A percentile compares a stretch with the other conserved stretches of the same genome.
These are phyloP conservation scores for Ictalurus furcatus DNA, from an alignment of 2,113 vertebrate species.

Conservation along the genomic window DNA sequence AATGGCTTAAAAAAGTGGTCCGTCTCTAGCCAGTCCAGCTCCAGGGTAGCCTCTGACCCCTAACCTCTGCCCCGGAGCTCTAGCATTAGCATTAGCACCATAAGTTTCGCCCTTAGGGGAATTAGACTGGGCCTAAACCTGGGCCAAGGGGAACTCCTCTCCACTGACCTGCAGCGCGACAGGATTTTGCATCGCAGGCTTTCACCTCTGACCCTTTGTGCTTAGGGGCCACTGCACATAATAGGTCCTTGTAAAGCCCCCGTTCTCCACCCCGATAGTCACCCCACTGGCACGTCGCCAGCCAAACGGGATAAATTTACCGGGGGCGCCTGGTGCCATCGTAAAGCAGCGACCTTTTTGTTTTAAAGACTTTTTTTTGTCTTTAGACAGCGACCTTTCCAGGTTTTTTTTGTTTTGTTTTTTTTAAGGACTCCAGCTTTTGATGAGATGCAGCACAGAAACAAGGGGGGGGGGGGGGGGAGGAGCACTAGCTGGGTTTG, in stretches of 20 bases:
- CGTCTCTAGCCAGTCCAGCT: slow-evolving; percentile 81
- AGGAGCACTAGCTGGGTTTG: slow-evolving; percentile 59
- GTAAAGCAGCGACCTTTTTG: slow-evolving; percentile 69
- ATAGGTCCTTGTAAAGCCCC: slow-evolving; percentile 58
- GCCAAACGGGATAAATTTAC: slow-evolving; percentile 69
- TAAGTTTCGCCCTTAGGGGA: slow-evolving; percentile 62
- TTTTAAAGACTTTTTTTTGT: slow-evolving; percentile 60
- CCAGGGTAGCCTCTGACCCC: slow-evolving; percentile 80
- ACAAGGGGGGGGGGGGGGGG: not conserved
- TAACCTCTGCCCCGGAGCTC: slow-evolving; percentile 85
- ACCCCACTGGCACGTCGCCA: slow-evolving; percentile 55
- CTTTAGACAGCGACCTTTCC: slow-evolving; percentile 34
- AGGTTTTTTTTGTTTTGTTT: not conserved
- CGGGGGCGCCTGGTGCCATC: slow-evolving; percentile 64
- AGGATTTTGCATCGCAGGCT: slow-evolving; percentile 82
- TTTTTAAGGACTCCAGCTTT: not conserved
- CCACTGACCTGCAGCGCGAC: slow-evolving; percentile 89
- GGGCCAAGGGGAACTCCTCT: slow-evolving; percentile 78
- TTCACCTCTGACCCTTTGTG: slow-evolving; percentile 76
- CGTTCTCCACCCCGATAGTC: slow-evolving; percentile 45
- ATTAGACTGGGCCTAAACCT: slow-evolving; percentile 70
- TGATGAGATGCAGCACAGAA: slow-evolving; percentile 21
- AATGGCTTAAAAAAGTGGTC: slow-evolving; percentile 90
- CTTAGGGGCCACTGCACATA: slow-evolving; percentile 71
- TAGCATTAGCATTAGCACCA: slow-evolving; percentile 71